Conservation (phyloP, 2,113 vertebrate genomes). For the Numenius arquata region DNA sequence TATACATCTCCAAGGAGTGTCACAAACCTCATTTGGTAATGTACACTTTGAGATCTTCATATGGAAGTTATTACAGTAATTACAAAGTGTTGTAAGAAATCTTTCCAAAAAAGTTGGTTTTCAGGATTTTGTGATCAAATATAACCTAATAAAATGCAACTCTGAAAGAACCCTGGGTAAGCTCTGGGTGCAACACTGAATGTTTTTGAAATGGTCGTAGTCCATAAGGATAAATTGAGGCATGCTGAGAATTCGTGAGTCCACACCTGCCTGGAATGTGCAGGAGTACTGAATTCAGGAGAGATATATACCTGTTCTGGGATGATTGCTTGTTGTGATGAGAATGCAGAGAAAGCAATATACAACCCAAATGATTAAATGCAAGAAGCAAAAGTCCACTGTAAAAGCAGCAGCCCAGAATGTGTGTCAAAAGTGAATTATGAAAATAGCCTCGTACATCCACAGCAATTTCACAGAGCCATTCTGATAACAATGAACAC, state of each 20-base stretch:
- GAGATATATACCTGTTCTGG: not conserved
- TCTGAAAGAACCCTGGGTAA: not conserved
- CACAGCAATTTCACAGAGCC: not conserved
- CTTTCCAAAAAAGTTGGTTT: not conserved
- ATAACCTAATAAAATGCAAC: not conserved
- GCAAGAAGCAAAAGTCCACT: not conserved
- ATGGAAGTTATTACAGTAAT: not conserved
- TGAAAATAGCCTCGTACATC: constrained; percentile 5
- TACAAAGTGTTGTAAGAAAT: not conserved
- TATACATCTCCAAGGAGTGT: not conserved
- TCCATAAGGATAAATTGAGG: not conserved
- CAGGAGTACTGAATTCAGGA: not conserved
- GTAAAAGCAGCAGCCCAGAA: not conserved
- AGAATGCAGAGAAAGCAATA: not conserved
- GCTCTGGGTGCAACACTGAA: not conserved
- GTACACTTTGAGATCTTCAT: not conserved
- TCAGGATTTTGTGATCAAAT: not conserved
- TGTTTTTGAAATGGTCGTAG: not conserved
- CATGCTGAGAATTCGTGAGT: not conserved
- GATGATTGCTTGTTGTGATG: not conserved
- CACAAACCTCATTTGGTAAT: not conserved
- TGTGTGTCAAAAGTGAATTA: constrained; percentile 21
- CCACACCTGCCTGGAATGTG: not conserved
- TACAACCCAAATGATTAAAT: not conserved
- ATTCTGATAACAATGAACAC: not conserved